Base-by-base conservation (phyloP, 2,888 invertebrate species). In the Venustoraphidia nigricollis region DNA sequence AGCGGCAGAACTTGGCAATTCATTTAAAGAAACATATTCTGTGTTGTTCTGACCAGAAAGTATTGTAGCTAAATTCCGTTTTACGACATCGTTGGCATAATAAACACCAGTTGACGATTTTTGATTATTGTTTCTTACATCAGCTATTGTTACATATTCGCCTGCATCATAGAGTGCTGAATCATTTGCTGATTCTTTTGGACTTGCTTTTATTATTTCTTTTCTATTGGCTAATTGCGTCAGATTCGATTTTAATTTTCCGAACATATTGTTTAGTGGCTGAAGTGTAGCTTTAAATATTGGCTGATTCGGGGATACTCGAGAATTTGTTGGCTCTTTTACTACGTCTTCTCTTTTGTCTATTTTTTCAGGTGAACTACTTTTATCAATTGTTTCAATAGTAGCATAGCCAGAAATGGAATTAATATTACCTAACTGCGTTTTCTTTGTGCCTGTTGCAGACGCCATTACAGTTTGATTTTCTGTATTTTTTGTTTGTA, bases 131-230 rank as follows among this genome's bases (percentile, higher is more conserved):
- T 85, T 85, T 62, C 80, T 77, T 48, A 85, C 80, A 66, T 89
- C 88, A 40, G 87, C 82, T 59, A 89, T 85, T 45, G 87, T 88
- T 9, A 89, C 89, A 66, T 89, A 89, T 69, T 89, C 89, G 55
- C 87, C 89, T 50, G 76, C 70, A 65, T 82, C 83, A 41, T 53
- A 38, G 10, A 38, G 13, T 8, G 62, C 62, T 41, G 60, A 50
- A 51, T 66, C 66, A 52, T 67, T 66, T 48, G 65, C 60, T 10
- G 46, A 48, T 14, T 52, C 52, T 35, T 40, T 44, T 38, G 34
- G 41, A 10, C 17, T 41, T 38, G 52, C 69, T 69, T 52, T 73
- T 62, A 50, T 72, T 69, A 53, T 75, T 73, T 14, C 68, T 62
- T 51, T 62, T 46, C 59, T 58, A 9, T 58, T 51, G 4, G 59